Percentiles rank a stretch among this genome's conserved stretches.
Conservation (phyloP, 1,140 invertebrate species). For the Metopolophium dirhodum region DNA sequence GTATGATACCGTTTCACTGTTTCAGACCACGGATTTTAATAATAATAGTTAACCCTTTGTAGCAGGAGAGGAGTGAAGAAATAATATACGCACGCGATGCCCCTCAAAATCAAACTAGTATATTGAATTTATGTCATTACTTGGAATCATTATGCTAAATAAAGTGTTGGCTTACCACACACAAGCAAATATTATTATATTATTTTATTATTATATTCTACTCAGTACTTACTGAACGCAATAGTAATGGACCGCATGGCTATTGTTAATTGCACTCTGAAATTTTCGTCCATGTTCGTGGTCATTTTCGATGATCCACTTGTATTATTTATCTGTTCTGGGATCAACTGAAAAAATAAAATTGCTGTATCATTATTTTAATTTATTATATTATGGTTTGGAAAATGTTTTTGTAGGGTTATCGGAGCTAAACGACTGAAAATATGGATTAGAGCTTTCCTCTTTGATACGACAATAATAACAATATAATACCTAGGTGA, state of each 20-base stretch:
- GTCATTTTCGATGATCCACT: neutral
- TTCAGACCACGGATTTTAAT: neutral
- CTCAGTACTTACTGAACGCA: constrained; percentile 24
- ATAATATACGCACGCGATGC: neutral
- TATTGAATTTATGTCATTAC: neutral
- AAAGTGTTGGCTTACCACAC: neutral
- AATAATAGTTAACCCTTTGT: neutral
- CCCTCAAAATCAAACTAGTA: neutral
- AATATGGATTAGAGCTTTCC: neutral
- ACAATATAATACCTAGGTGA: neutral
- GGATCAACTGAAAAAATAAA: constrained; percentile 10
- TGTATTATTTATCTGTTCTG: neutral
- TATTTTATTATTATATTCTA: neutral
- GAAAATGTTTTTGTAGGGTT: neutral
- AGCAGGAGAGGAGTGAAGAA: neutral
- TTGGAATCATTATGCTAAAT: neutral
- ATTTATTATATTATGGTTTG: neutral
- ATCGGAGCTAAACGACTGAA: neutral
- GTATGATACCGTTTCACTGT: neutral
- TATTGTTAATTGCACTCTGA: neutral
- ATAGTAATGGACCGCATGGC: neutral
- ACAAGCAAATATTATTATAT: neutral
- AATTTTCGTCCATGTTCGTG: constrained; percentile 12
- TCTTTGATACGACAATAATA: neutral
- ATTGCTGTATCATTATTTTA: neutral